Percentiles rank a stretch among this genome's conserved stretches.
phyloP scores from a whole-genome alignment of 2,113 vertebrate species.

The Entelurus aequoreus region DNA sequence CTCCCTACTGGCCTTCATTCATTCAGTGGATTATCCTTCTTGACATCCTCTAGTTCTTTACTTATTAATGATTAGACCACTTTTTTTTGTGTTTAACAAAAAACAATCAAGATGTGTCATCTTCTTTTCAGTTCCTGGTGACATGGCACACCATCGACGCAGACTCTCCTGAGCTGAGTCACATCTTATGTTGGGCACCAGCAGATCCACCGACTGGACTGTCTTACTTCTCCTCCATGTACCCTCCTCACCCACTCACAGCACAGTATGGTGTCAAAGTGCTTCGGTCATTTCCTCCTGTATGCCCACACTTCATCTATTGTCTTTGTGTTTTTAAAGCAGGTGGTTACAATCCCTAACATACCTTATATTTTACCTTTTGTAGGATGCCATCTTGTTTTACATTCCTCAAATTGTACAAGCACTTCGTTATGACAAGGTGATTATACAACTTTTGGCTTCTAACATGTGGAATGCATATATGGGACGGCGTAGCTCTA shows the following conservation, averaged over 20 bases:
- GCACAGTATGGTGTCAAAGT: constrained; percentile 96
- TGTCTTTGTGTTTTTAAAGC: background rate
- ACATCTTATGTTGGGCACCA: constrained; percentile 91
- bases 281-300: constrained; percentile 91
- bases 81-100: background rate
- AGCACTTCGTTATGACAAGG: constrained; percentile 95
- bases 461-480: background rate
- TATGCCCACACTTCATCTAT: constrained; percentile 45
- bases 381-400: constrained; percentile 94
- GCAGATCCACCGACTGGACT: constrained; percentile 93
- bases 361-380: constrained; percentile 3
- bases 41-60: constrained; percentile 40
- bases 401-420: constrained; percentile 98
- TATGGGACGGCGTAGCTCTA: no score
- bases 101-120: background rate
- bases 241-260: constrained; percentile 92
- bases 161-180: constrained; percentile 91
- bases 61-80: constrained; percentile 11
- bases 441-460: constrained; percentile 45
- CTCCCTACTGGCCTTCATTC: constrained; percentile 20
- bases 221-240: constrained; percentile 98
- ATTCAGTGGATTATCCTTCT: constrained; percentile 18
- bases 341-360: background rate
- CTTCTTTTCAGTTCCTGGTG: constrained; percentile 82
- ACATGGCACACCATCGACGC: constrained; percentile 97